These are phyloP conservation scores for Phalanger gymnotis DNA, from an alignment of 2,797 vertebrate genomes.

Conservation along the genomic window DNA sequence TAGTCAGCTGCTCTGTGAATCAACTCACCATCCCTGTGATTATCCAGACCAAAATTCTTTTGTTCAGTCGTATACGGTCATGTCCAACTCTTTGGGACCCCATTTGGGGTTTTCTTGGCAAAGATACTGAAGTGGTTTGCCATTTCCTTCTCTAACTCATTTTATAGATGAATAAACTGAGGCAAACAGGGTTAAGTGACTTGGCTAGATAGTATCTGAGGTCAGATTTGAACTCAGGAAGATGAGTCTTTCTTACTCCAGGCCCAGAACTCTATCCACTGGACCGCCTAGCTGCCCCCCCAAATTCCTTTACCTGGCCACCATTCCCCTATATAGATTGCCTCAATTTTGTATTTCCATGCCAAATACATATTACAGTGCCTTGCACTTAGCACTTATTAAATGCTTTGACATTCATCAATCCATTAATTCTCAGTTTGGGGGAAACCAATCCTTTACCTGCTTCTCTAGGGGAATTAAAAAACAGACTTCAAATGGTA, in stretches of 20 bases:
- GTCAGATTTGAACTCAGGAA: background rate
- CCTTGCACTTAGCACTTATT: background rate
- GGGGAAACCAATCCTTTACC: background rate
- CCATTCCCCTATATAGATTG: background rate
- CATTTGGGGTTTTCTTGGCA: background rate
- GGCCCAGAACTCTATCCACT: background rate
- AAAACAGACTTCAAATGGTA: background rate
- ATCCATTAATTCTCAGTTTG: background rate
- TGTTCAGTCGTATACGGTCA: background rate
- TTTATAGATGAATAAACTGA: background rate
- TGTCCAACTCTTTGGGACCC: background rate
- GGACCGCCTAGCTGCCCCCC: background rate
- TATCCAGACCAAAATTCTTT: background rate
- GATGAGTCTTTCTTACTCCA: background rate
- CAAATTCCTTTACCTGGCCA: background rate
- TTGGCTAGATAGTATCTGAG: background rate
- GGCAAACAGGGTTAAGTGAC: background rate
- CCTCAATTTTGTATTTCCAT: background rate
- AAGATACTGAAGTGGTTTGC: background rate
- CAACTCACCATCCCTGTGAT: background rate
- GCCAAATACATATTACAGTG: background rate
- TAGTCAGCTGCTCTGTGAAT: background rate
- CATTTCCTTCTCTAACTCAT: background rate
- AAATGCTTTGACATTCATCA: background rate
- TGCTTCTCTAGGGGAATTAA: background rate